These are phyloP conservation scores for Seriola rivoliana DNA, from an alignment of 2,113 vertebrate genomes.

Conservation along the genomic window DNA sequence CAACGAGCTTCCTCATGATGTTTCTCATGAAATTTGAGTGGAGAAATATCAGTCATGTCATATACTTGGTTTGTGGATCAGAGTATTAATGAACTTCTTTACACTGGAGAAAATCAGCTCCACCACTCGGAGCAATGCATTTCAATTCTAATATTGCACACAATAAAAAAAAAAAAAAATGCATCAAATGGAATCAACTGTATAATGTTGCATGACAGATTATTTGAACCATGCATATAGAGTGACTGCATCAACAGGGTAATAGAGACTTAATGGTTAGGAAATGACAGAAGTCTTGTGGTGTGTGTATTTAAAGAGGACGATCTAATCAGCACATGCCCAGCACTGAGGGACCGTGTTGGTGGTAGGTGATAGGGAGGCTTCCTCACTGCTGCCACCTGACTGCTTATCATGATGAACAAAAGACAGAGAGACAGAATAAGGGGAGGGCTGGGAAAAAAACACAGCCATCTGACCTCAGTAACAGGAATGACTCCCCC, in stretches of 20 bases:
- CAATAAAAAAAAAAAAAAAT: background rate
- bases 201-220: background rate
- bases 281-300: conserved; percentile 10
- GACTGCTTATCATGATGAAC: conserved; percentile 58
- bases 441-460: conserved; percentile 47
- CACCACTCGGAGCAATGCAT: background rate
- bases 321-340: conserved; percentile 67
- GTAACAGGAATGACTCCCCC: conserved; percentile 41
- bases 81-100: too few relatives aligned
- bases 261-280: background rate
- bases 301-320: conserved; percentile 4
- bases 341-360: conserved; percentile 25
- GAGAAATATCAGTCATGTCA: background rate
- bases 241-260: background rate
- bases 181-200: too few relatives aligned
- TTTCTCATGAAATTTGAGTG: too few relatives aligned
- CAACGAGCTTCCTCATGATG: too few relatives aligned
- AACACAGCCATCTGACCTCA: conserved; percentile 59
- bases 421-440: conserved; percentile 39
- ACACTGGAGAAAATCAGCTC: background rate
- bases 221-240: background rate
- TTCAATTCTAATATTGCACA: background rate
- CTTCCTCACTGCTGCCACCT: conserved; percentile 49
- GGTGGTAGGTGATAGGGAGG: conserved; percentile 34
- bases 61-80: too few relatives aligned